Base-by-base conservation (phyloP, 2,888 invertebrate genomes). In the Cremastinae sp. region DNA sequence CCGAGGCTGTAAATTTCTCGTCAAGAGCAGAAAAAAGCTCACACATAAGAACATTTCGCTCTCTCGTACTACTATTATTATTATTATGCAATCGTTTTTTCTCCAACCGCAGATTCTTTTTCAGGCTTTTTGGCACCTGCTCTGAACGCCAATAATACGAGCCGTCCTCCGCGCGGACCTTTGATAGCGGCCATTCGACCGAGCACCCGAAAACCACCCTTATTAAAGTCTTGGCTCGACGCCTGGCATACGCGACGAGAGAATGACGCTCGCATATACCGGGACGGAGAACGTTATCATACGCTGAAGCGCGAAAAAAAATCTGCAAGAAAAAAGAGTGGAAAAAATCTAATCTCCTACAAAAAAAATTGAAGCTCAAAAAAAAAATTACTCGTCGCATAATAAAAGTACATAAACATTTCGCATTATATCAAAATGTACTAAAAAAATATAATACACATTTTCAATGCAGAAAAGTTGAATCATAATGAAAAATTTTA, bases 211-310 rank as follows among this genome's bases (percentile, higher is more conserved):
- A 81, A 74, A 82, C 80, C 76, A 75, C 78, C 81, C 83, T 84
- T 84, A 84, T 84, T 84, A 84, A 84, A 82, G 79, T 81, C 74
- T 81, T 82, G 81, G 82, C 80, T 78, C 76, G 56, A 74, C 74
- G 80, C 79, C 81, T 74, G 75, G 65, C 41, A 71, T 61, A 34
- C 62, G 56, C 53, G 58, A 62, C 58, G 47, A 53, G 62, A 45
- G 16, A 64, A 41, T 18, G 51, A 62, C 47, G 28, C 22, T 20
- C 38, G 8, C 20, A n/a, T n/a, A n/a, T 20, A 9, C 3, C 62
- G 36, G 1, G 12, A 20, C 62, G 9, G 12, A 2, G n/a, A 2
- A 7, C 34, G 36, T 18, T 28, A 18, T 12, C 36, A 20, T 20
- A n/a, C 12, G 9, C 18, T 8, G 36, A 49, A 49, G 8, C 36